Evolutionary conservation across 1,140 invertebrate genomes (phyloP).

Genomic region (Dolichoris vasculosae): DNA sequence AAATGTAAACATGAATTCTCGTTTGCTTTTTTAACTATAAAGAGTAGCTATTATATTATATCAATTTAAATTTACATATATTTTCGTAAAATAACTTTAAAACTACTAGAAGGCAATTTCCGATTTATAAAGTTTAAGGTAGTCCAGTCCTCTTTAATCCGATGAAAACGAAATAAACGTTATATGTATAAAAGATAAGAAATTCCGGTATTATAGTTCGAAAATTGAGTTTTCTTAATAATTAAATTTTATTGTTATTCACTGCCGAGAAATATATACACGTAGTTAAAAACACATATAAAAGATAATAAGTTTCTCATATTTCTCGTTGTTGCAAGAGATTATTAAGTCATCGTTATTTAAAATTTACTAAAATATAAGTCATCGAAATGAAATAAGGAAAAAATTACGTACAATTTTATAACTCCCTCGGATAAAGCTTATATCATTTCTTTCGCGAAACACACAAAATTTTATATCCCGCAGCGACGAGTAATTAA

Average conservation of each 20-base stretch:
- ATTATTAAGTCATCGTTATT: background rate
- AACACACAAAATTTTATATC: background rate
- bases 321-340: background rate
- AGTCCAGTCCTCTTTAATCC: background rate
- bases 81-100: background rate
- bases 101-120: background rate
- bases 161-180: background rate
- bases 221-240: background rate
- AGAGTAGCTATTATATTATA: background rate
- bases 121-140: background rate
- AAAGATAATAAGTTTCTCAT: background rate
- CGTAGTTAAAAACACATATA: background rate
- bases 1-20: background rate
- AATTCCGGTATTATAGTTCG: background rate
- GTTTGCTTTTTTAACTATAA: background rate
- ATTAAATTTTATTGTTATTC: background rate
- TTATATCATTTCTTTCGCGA: background rate
- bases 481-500: background rate
- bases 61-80: constrained; percentile 5
- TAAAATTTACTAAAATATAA: background rate
- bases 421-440: background rate
- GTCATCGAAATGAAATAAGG: background rate
- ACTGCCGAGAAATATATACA: background rate
- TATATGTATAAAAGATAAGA: background rate
- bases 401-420: background rate